Percentiles rank a stretch among this genome's conserved stretches.
Conservation (phyloP, 2,797 vertebrate genomes). For the Petrocephalus schoutedeni region DNA sequence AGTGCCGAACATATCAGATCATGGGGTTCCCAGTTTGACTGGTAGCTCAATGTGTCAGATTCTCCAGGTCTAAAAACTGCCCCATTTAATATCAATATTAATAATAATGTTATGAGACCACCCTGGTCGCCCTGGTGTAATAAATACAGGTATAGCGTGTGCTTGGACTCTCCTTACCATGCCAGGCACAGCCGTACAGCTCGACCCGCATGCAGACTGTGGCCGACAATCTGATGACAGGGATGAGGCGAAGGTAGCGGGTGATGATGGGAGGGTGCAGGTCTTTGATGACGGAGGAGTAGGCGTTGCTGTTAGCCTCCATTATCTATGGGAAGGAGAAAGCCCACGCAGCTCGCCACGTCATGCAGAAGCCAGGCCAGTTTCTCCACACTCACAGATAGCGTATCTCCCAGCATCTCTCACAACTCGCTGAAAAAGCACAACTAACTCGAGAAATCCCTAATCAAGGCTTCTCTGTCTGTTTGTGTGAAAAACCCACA, state of each 20-base stretch:
- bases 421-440: background rate
- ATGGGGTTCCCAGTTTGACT: background rate
- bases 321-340: slow-evolving; percentile 61
- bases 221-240: slow-evolving; percentile 66
- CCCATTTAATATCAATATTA: background rate
- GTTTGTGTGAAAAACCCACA: background rate
- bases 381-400: background rate
- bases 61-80: background rate
- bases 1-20: background rate
- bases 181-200: slow-evolving; percentile 82
- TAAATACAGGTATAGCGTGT: background rate
- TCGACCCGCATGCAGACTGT: slow-evolving; percentile 85
- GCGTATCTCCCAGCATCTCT: background rate
- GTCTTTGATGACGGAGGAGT: slow-evolving; percentile 72
- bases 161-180: slow-evolving; percentile 55
- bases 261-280: slow-evolving; percentile 77
- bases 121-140: too few species aligned
- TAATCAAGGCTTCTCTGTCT: background rate
- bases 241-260: slow-evolving; percentile 74
- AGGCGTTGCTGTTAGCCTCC: slow-evolving; percentile 73
- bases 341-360: background rate
- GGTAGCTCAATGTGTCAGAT: background rate
- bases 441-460: background rate
- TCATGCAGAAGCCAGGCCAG: background rate
- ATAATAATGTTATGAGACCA: background rate